Evolutionary conservation across 2,797 vertebrate species (phyloP).

Genomic region (Coregonus sp.): DNA sequence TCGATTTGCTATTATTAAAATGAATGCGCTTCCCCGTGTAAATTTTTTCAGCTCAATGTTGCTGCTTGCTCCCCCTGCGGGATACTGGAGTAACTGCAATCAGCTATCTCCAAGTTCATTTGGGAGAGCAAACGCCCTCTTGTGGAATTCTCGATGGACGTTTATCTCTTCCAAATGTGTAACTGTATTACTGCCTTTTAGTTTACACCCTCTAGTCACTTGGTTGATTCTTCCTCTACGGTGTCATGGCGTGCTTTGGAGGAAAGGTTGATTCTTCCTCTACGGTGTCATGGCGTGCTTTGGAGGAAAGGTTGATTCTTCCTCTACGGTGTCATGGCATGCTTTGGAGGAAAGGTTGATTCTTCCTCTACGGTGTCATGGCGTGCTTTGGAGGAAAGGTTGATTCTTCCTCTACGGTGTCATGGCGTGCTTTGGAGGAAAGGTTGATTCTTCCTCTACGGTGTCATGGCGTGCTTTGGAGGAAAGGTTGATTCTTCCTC

Average conservation of each 20-base stretch:
- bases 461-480: too few relatives aligned
- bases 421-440: too few relatives aligned
- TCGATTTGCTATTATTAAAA: constrained; percentile 14
- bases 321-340: too few relatives aligned
- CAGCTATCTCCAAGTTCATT: constrained; percentile 26
- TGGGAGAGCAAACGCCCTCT: constrained; percentile 18
- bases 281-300: too few relatives aligned
- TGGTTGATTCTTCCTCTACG: constrained; percentile 23
- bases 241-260: constrained; percentile 12
- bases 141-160: constrained; percentile 7
- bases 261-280: too few relatives aligned
- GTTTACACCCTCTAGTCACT: constrained; percentile 23
- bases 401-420: too few relatives aligned
- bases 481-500: too few relatives aligned
- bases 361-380: too few relatives aligned
- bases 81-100: constrained; percentile 11
- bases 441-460: too few relatives aligned
- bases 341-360: too few relatives aligned
- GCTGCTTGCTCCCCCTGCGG: constrained; percentile 6
- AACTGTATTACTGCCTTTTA: constrained; percentile 32
- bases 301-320: too few relatives aligned
- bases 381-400: too few relatives aligned
- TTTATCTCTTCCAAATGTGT: constrained; percentile 35
- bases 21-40: constrained; percentile 10
- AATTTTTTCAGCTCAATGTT: constrained; percentile 18